Evolutionary conservation across 2,113 vertebrate genomes (phyloP).

Genomic region (Ammodytes dubius): DNA sequence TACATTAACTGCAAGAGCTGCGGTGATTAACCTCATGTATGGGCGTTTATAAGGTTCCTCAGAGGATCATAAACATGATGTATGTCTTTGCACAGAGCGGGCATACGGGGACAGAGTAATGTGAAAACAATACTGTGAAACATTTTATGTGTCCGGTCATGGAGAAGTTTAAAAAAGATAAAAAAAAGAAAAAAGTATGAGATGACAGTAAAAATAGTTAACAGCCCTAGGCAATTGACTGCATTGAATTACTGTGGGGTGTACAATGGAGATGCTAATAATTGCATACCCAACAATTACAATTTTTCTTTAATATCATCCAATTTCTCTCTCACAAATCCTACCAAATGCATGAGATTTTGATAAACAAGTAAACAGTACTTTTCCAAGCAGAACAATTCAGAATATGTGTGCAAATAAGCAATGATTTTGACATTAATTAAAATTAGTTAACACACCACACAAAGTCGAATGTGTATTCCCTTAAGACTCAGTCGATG

Average conservation of each 20-base stretch:
- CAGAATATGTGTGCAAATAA: neutral
- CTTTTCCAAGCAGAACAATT: neutral
- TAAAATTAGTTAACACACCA: neutral
- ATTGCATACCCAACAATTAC: neutral
- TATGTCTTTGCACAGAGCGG: constrained; percentile 32
- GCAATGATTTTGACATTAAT: neutral
- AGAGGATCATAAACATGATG: constrained; percentile 43
- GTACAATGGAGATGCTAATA: neutral
- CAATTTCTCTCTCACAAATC: neutral
- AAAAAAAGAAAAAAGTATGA: neutral
- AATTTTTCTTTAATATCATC: neutral
- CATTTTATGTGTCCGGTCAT: constrained; percentile 3
- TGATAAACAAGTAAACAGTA: neutral
- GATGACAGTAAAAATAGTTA: neutral
- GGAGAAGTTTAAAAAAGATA: constrained; percentile 9
- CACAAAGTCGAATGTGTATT: neutral
- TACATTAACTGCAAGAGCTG: neutral
- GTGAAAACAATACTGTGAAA: constrained; percentile 27
- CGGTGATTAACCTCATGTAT: neutral
- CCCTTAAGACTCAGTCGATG: neutral
- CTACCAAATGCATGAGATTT: neutral
- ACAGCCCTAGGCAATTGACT: fast-evolving
- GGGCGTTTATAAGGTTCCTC: constrained; percentile 7
- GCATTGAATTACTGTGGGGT: neutral
- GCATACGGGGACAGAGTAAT: constrained; percentile 4